These are phyloP conservation scores for Drosophila meridiana DNA, from an alignment of 2,888 invertebrate species.

Conservation along the genomic window DNA sequence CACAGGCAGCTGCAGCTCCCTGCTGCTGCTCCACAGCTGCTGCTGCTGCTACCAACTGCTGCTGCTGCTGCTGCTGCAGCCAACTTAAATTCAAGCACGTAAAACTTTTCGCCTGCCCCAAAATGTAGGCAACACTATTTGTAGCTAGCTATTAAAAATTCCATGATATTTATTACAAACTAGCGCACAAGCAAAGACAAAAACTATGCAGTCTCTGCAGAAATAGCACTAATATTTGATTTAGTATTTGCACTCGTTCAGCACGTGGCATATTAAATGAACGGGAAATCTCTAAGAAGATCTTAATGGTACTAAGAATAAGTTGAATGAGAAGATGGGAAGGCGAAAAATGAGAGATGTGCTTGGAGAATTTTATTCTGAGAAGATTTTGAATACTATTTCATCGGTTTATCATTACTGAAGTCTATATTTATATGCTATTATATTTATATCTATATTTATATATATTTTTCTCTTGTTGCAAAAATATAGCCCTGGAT, in stretches of 20 bases:
- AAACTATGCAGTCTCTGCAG: constrained; percentile 44
- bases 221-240: constrained; percentile 52
- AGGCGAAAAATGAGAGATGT: background rate
- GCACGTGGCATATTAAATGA: constrained; percentile 19
- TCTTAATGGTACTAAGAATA: background rate
- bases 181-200: constrained; percentile 26
- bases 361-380: background rate
- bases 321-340: background rate
- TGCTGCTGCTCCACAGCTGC: constrained; percentile 6
- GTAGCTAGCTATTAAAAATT: constrained; percentile 71
- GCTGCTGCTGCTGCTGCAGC: constrained; percentile 12
- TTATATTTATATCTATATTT: too few relatives aligned
- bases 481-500: background rate
- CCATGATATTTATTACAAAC: constrained; percentile 71
- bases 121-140: constrained; percentile 56
- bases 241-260: constrained; percentile 5
- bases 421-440: background rate
- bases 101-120: constrained; percentile 53
- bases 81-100: constrained; percentile 74
- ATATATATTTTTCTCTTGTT: background rate
- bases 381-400: too few relatives aligned
- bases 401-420: too few relatives aligned
- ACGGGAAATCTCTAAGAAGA: background rate
- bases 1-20: background rate
- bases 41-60: constrained; percentile 2